phyloP scores from a whole-genome alignment of 2,797 vertebrate species.

The Gymnocypris eckloni region DNA sequence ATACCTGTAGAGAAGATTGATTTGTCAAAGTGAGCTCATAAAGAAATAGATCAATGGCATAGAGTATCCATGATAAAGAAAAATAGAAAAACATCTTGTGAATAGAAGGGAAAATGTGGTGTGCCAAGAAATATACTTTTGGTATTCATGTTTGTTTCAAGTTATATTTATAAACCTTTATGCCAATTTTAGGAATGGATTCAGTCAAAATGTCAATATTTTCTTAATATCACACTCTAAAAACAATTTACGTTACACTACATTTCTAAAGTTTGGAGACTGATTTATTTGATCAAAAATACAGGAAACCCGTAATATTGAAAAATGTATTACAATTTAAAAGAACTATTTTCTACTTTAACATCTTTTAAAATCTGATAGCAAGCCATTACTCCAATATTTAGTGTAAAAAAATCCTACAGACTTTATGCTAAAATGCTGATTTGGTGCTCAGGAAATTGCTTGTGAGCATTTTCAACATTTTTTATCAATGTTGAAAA shows the following conservation, averaged over 20 bases:
- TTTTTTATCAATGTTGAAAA: not conserved
- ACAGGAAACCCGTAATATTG: not conserved
- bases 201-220: not conserved
- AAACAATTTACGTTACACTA: not conserved
- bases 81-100: not conserved
- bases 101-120: not conserved
- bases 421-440: not conserved
- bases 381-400: not conserved
- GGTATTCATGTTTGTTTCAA: not conserved
- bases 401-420: not conserved
- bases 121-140: not conserved
- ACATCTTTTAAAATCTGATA: not conserved
- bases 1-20: constrained; percentile 53
- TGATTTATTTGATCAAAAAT: not conserved
- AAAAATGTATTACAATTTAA: not conserved
- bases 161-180: not conserved
- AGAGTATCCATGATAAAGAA: not conserved
- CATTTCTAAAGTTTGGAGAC: too few species aligned
- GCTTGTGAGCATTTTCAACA: not conserved
- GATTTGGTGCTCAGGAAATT: not conserved
- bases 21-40: not conserved
- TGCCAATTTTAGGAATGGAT: not conserved
- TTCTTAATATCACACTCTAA: not conserved
- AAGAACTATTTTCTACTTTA: not conserved
- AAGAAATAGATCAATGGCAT: not conserved